Evolutionary conservation across 2,888 invertebrate species (phyloP), one percentile per base, ranked within the genome.

Genomic region (Tipula confusa): DNA sequence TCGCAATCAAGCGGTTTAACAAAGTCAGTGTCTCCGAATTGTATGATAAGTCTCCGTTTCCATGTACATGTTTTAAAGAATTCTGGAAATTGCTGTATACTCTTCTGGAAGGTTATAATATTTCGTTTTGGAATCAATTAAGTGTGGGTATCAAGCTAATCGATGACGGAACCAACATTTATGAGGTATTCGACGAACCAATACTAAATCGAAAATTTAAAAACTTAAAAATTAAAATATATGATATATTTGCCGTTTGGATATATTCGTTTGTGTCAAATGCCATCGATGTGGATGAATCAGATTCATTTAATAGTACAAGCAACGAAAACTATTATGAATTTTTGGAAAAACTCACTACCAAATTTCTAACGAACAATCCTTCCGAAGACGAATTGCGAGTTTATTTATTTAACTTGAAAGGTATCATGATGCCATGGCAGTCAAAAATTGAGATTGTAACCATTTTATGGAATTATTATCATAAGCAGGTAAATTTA

Each of bases 11-110:
- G 43, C 28, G 48, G 7, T 83, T 83, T 15, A 48, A 43, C 29
- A 48, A 43, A 88, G 89, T 89, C 79, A 87, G 89, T 33, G 86
- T 88, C 2, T 86, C 86, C 2, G 91, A 91, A 84, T 86, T 92
- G n/a, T 86, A 88, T 18, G 87, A 88, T n/a, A 89, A 87, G 82
- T 90, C 90, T 15, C 91, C 92, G 0, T 93, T 92, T 86, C 89
- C 90, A 84, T 93, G 93, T 84, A 90, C 90, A 13, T 93, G 93
- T 85, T 87, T 90, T 3, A 91, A 91, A 87, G 92, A 93, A 87
- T 86, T 91, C 48, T 93, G 93, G 93, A 86, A 91, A 0, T 88
- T 92, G 86, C 85, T 92, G 11, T 90, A 91, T 85, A 86, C 90
- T 29, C 87, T 91, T 0, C 86, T 90, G 2, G 90, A 91, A 84